Conservation (phyloP, 2,888 invertebrate genomes). For the Synergus itoensis region DNA sequence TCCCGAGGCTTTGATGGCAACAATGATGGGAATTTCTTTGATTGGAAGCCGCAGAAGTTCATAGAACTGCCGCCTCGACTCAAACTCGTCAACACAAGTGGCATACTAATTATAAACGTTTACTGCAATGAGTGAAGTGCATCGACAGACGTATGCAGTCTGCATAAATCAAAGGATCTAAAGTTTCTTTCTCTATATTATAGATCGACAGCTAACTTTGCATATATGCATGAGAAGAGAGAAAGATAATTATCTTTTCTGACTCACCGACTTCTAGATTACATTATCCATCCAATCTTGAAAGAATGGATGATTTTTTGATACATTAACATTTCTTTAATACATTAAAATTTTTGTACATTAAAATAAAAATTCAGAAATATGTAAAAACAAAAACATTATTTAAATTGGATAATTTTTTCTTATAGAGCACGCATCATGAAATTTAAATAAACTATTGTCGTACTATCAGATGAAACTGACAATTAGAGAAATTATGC, state of each 20-base stretch:
- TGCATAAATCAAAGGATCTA: slow-evolving; percentile 15
- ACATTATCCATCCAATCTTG: background rate
- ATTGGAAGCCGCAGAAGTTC: background rate
- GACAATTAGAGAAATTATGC: no score
- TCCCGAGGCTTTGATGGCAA: background rate
- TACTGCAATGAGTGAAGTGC: background rate
- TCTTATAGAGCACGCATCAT: background rate
- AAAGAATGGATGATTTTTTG: background rate
- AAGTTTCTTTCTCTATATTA: background rate
- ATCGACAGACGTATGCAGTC: background rate
- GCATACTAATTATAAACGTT: slow-evolving; percentile 1
- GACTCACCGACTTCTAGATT: background rate
- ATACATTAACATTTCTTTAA: background rate
- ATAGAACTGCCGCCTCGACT: background rate
- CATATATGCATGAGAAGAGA: background rate
- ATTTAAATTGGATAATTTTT: background rate
- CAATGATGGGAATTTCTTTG: slow-evolving; percentile 13
- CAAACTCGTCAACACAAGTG: slow-evolving; percentile 8
- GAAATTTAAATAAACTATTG: background rate
- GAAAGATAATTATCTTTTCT: background rate
- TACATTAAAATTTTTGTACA: background rate
- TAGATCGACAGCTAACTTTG: background rate
- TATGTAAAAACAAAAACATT: background rate
- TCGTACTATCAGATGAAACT: background rate
- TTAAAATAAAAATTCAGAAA: background rate